phyloP scores from a whole-genome alignment of 2,113 vertebrate species.

The Malurus alboscapulatus region DNA sequence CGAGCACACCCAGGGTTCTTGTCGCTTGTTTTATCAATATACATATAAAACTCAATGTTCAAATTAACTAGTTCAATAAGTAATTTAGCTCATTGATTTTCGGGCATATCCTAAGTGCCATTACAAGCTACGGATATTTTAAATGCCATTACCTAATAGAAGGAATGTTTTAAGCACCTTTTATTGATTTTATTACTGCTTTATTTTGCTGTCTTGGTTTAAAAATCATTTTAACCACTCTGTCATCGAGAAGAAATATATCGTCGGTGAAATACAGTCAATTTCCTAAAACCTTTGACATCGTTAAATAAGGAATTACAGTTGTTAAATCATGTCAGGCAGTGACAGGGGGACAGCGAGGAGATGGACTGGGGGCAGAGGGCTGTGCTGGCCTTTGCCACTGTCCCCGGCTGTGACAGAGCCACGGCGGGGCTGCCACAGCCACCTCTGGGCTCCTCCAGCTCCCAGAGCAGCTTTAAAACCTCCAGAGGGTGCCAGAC shows the following conservation, averaged over 20 bases:
- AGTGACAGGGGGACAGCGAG: conserved; percentile 69
- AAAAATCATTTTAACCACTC: conserved; percentile 86
- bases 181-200: conserved; percentile 88
- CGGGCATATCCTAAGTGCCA: conserved; percentile 84
- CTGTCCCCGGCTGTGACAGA: background rate
- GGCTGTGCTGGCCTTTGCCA: conserved; percentile 62
- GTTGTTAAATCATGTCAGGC: conserved; percentile 82
- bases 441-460: background rate
- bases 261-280: conserved; percentile 82
- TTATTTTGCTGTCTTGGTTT: conserved; percentile 88
- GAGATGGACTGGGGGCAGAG: conserved; percentile 59
- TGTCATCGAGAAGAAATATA: conserved; percentile 86
- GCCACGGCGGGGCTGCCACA: background rate
- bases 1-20: background rate
- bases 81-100: conserved; percentile 88
- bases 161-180: conserved; percentile 87
- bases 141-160: conserved; percentile 88
- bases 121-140: conserved; percentile 88
- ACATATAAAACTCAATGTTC: conserved; percentile 83
- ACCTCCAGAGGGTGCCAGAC: background rate
- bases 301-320: conserved; percentile 82
- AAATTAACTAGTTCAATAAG: conserved; percentile 89
- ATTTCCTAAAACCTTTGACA: conserved; percentile 85
- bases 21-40: conserved; percentile 78
- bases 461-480: conserved; percentile 36